Evolutionary conservation across 2,888 invertebrate species (phyloP).

Genomic region (Ennomos erosarius): DNA sequence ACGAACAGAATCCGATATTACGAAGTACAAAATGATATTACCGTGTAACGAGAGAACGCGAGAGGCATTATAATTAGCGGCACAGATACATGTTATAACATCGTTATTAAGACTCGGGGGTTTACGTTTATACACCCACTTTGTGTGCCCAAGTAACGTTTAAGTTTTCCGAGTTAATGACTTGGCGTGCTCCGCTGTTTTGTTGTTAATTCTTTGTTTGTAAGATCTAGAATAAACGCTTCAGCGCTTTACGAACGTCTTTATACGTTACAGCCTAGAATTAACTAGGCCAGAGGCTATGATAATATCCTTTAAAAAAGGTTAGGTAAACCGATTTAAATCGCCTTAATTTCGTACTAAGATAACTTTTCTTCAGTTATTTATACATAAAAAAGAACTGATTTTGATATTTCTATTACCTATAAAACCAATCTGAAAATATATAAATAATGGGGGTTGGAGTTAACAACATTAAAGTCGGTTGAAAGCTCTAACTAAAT

Average conservation of each 20-base stretch:
- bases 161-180: slow-evolving; percentile 36
- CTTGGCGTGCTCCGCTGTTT: slow-evolving; percentile 32
- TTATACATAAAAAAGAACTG: too few relatives aligned
- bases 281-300: slow-evolving; percentile 8
- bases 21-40: slow-evolving; percentile 18
- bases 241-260: slow-evolving; percentile 17
- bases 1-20: slow-evolving; percentile 20
- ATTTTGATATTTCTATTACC: too few relatives aligned
- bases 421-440: too few relatives aligned
- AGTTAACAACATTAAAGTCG: too few relatives aligned
- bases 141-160: slow-evolving; percentile 30
- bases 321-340: too few relatives aligned
- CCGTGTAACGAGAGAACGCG: slow-evolving; percentile 20
- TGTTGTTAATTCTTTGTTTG: slow-evolving; percentile 24
- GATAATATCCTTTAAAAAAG: too few relatives aligned
- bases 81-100: slow-evolving; percentile 28
- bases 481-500: too few relatives aligned
- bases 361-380: too few relatives aligned
- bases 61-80: slow-evolving; percentile 27
- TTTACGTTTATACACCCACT: slow-evolving; percentile 23
- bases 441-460: too few relatives aligned
- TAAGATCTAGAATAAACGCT: slow-evolving; percentile 22
- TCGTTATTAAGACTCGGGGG: slow-evolving; percentile 35
- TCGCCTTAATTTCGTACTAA: too few relatives aligned
- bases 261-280: slow-evolving; percentile 15